A percentile compares a stretch with the other conserved stretches of the same genome.
Conservation (phyloP, 1,140 invertebrate species). For the Notospermus geniculatus region DNA sequence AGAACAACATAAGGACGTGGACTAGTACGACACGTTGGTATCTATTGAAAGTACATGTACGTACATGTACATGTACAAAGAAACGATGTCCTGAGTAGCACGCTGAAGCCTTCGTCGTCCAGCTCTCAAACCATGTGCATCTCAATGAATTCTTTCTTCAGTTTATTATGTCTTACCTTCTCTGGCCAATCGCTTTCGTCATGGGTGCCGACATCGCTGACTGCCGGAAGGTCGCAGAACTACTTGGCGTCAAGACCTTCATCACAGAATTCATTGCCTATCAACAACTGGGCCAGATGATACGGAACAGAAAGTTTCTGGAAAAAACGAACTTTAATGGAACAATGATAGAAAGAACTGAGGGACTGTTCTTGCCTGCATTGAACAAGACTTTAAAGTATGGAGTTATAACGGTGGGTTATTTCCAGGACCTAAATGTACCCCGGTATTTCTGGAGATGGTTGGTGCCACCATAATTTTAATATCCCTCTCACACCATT, state of each 20-base stretch:
- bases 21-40: too few species aligned
- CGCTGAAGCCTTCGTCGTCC: not conserved
- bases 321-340: constrained; percentile 2
- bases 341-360: constrained; percentile 13
- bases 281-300: constrained; percentile 32
- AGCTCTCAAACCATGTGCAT: not conserved
- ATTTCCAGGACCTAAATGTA: too few species aligned
- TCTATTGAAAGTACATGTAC: too few species aligned
- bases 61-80: too few species aligned
- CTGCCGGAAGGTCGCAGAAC: constrained; percentile 43
- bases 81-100: too few species aligned
- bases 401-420: constrained; percentile 42
- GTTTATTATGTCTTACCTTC: constrained; percentile 48
- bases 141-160: constrained; percentile 25
- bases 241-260: constrained; percentile 52
- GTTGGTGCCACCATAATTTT: too few species aligned
- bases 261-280: constrained; percentile 54
- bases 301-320: constrained; percentile 30
- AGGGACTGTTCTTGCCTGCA: constrained; percentile 22
- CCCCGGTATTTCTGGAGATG: too few species aligned
- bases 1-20: too few species aligned
- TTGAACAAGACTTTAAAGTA: constrained; percentile 28
- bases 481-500: too few species aligned
- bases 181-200: constrained; percentile 48
- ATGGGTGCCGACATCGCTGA: constrained; percentile 44